Evolutionary conservation across 2,888 invertebrate genomes (phyloP), one percentile per base, ranked within the genome.

Genomic region (Tillus elongatus): DNA sequence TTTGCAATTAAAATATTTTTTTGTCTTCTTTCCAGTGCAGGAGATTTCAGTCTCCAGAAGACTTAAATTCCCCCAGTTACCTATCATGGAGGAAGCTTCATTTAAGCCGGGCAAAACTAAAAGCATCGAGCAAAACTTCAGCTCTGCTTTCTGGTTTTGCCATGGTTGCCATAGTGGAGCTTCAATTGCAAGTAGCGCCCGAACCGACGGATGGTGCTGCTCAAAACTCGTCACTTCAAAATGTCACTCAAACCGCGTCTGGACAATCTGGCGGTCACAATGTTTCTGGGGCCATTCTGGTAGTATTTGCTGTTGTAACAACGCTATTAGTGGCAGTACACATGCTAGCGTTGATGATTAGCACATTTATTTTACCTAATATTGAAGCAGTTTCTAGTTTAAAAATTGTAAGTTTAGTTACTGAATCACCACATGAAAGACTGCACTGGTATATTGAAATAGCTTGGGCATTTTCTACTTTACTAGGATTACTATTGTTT

Each of bases 131-230:
- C 66, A 86, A 96, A 64, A 98, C 97, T 1, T 97, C 96, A 0
- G 97, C 97, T 0, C 70, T 98, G 4, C 75, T 98, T 28, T 92
- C 93, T 14, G 96, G 96, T 44, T 96, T 96, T 63, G 96, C 96
- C 27, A 96, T 96, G 95, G 96, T 93, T 19, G 96, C 96, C 16
- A 92, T 97, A 86, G 96, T 97, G 15, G 96, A 97, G 65, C 84
- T 96, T 36, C 91, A 95, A 61, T 69, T 96, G 40, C 83, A 71
- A 76, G 12, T n/a, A n/a, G n/a, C n/a, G n/a, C n/a, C n/a, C n/a
- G n/a, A n/a, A n/a, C n/a, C n/a, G n/a, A n/a, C n/a, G n/a, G n/a
- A n/a, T n/a, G n/a, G n/a, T n/a, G n/a, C n/a, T n/a, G n/a, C n/a
- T n/a, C n/a, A n/a, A n/a, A n/a, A n/a, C n/a, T n/a, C n/a, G n/a